phyloP scores from a whole-genome alignment of 2,113 vertebrate species.

The Terrapene triunguis region DNA sequence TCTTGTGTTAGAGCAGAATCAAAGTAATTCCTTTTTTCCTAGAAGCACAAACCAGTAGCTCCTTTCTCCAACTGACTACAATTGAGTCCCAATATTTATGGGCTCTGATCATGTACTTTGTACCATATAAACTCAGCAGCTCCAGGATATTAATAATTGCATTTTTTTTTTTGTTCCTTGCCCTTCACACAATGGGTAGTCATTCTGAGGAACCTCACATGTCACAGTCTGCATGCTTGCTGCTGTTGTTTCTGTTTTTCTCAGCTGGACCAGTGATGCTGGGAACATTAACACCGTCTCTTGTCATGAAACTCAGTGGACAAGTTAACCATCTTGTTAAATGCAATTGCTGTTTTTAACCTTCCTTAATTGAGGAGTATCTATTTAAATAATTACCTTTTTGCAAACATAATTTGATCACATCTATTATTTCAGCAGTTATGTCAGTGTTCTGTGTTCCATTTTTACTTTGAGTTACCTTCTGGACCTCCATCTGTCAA shows the following conservation, averaged over 20 bases:
- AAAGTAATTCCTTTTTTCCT: background rate
- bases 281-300: background rate
- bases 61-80: background rate
- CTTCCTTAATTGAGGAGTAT: slow-evolving; percentile 35
- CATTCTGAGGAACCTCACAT: background rate
- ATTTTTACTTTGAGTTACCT: slow-evolving; percentile 75
- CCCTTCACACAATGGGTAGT: background rate
- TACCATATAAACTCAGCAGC: background rate
- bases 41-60: background rate
- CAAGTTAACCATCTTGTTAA: slow-evolving; percentile 38
- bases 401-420: slow-evolving; percentile 71
- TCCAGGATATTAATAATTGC: background rate
- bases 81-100: background rate
- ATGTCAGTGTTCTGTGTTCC: slow-evolving; percentile 71
- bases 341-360: slow-evolving; percentile 52
- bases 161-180: background rate
- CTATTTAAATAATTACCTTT: slow-evolving; percentile 71
- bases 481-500: slow-evolving; percentile 73
- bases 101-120: background rate
- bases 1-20: background rate
- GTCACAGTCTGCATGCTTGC: background rate
- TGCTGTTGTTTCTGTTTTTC: background rate
- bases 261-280: background rate
- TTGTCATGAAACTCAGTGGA: background rate
- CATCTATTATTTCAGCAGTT: slow-evolving; percentile 57